Conservation (phyloP, 2,888 invertebrate genomes). For the Acholoe squamosa region DNA sequence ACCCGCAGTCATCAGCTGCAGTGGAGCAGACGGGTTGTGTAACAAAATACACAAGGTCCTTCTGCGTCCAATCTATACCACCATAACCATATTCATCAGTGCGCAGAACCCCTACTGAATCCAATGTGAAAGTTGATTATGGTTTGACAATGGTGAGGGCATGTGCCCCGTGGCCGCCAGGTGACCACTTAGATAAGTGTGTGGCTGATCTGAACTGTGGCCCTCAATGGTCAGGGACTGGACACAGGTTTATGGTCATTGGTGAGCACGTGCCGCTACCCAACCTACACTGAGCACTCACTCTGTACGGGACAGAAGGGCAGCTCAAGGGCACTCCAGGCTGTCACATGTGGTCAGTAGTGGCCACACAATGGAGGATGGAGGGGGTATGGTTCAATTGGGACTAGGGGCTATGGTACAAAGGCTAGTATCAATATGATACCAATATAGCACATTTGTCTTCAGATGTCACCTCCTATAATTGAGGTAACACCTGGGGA, state of each 20-base stretch:
- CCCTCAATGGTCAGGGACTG: not conserved
- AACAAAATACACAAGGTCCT: too few species aligned
- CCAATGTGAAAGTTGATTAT: conserved; percentile 16
- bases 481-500: too few species aligned
- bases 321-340: not conserved
- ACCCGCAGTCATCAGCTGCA: too few species aligned
- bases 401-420: not conserved
- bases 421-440: too few species aligned
- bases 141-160: not conserved
- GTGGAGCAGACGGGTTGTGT: too few species aligned
- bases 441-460: too few species aligned
- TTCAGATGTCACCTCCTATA: too few species aligned
- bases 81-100: too few species aligned
- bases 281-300: conserved; percentile 19
- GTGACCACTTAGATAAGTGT: not conserved
- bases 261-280: not conserved
- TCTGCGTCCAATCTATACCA: too few species aligned
- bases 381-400: not conserved
- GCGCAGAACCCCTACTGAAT: not conserved
- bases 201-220: not conserved
- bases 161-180: not conserved
- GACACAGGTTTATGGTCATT: not conserved
- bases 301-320: not conserved
- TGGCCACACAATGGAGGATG: conserved; percentile 5
- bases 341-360: conserved; percentile 39